Evolutionary conservation across 2,888 invertebrate species (phyloP).

Genomic region (Pseudococcus longispinus): DNA sequence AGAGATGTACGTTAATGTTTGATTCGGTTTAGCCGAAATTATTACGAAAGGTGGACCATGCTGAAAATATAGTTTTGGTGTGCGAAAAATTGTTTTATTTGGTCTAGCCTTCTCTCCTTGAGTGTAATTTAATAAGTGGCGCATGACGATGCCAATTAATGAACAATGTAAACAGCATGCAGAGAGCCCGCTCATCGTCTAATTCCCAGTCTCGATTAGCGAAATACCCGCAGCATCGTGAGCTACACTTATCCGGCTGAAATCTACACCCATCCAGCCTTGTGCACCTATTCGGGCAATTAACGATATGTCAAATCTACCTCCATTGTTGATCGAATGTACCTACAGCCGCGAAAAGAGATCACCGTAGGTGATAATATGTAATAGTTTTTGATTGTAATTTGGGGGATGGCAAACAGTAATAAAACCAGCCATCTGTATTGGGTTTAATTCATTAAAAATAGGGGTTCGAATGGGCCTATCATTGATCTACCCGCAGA

Average conservation of each 20-base stretch:
- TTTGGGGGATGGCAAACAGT: background rate
- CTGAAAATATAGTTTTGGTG: background rate
- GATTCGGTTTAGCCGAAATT: background rate
- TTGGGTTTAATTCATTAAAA: background rate
- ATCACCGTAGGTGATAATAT: background rate
- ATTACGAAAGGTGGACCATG: background rate
- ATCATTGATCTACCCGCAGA: too few relatives aligned
- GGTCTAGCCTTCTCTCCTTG: background rate
- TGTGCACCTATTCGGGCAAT: background rate
- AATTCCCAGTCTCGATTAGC: background rate
- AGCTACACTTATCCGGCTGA: background rate
- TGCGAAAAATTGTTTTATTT: background rate
- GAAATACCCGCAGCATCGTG: background rate
- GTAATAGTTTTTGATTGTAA: background rate
- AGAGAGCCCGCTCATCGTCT: background rate
- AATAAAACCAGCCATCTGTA: conserved; percentile 4
- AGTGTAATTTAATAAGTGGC: background rate
- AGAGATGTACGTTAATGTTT: background rate
- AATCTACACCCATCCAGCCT: background rate
- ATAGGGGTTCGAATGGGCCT: background rate
- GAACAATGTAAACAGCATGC: background rate
- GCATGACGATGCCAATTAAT: conserved; percentile 11
- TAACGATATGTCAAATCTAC: conserved; percentile 3
- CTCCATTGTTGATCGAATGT: background rate
- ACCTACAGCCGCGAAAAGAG: background rate